Conservation (phyloP, 2,888 invertebrate species). For the Vannuccia rotundouncinata region DNA sequence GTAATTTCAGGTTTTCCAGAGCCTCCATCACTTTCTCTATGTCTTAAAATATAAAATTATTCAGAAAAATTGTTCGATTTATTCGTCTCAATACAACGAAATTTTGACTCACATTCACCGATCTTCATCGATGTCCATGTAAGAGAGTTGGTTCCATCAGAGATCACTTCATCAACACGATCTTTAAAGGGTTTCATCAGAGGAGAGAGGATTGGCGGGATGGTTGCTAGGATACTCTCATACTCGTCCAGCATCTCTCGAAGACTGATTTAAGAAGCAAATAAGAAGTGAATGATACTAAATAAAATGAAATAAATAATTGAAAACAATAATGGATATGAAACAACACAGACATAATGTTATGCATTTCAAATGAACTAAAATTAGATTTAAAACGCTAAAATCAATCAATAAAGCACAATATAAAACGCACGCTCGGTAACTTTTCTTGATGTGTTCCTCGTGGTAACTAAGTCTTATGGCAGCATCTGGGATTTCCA, state of each 20-base stretch:
- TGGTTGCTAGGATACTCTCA: slow-evolving; percentile 47
- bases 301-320: background rate
- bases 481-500: slow-evolving; percentile 55
- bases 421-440: slow-evolving; percentile 46
- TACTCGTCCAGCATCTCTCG: slow-evolving; percentile 56
- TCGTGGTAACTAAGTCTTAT: slow-evolving; percentile 51
- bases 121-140: slow-evolving; percentile 68
- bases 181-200: slow-evolving; percentile 80
- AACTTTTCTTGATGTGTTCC: slow-evolving; percentile 48
- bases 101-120: slow-evolving; percentile 64
- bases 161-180: slow-evolving; percentile 72
- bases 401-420: background rate
- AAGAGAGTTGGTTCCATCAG: slow-evolving; percentile 73
- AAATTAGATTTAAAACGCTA: background rate
- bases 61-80: background rate
- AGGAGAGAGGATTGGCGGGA: slow-evolving; percentile 74
- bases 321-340: background rate
- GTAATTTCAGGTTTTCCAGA: slow-evolving; percentile 49
- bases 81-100: background rate
- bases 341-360: too few relatives aligned
- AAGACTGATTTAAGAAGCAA: slow-evolving; percentile 44
- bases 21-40: slow-evolving; percentile 48
- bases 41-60: slow-evolving; percentile 43
- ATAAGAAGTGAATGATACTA: background rate
- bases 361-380: too few relatives aligned